These are phyloP conservation scores for Drosophila mercatorum DNA, from an alignment of 2,888 invertebrate species.

Conservation along the genomic window DNA sequence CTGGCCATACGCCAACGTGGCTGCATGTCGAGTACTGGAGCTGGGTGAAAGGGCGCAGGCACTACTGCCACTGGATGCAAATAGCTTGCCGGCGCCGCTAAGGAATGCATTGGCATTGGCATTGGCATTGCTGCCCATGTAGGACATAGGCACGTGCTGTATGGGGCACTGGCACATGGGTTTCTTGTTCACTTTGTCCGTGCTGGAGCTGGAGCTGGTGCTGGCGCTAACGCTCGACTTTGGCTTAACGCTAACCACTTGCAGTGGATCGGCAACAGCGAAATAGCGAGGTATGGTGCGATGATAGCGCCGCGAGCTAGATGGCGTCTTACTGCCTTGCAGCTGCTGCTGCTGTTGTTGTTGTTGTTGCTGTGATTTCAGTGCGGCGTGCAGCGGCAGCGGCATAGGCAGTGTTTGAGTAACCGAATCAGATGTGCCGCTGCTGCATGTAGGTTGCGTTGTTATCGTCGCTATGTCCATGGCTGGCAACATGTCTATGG, in stretches of 20 bases:
- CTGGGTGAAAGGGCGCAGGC: slow-evolving; percentile 68
- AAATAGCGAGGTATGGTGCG: slow-evolving; percentile 85
- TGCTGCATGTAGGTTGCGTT: slow-evolving; percentile 32
- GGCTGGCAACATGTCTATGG: slow-evolving; percentile 72
- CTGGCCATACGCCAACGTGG: slow-evolving; percentile 70
- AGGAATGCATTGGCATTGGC: slow-evolving; percentile 72
- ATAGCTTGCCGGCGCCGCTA: slow-evolving; percentile 68
- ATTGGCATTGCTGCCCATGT: slow-evolving; percentile 83
- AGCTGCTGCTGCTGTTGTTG: slow-evolving; percentile 44
- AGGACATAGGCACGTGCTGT: slow-evolving; percentile 85
- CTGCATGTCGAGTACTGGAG: slow-evolving; percentile 52
- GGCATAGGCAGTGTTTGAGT: slow-evolving; percentile 72
- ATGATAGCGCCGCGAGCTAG: slow-evolving; percentile 84
- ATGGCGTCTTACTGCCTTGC: slow-evolving; percentile 79
- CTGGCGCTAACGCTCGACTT: slow-evolving; percentile 40
- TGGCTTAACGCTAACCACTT: slow-evolving; percentile 53
- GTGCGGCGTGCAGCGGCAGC: slow-evolving; percentile 59
- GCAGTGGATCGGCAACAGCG: slow-evolving; percentile 82
- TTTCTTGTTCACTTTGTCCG: slow-evolving; percentile 73
- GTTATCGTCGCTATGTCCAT: slow-evolving; percentile 75
- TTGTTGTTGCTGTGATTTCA: slow-evolving; percentile 53
- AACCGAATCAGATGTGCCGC: slow-evolving; percentile 56
- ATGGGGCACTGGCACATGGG: slow-evolving; percentile 85
- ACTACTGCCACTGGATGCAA: slow-evolving; percentile 46
- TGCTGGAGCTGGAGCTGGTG: slow-evolving; percentile 31